Conservation (phyloP, 2,113 vertebrate species). For the Apteryx mantelli region DNA sequence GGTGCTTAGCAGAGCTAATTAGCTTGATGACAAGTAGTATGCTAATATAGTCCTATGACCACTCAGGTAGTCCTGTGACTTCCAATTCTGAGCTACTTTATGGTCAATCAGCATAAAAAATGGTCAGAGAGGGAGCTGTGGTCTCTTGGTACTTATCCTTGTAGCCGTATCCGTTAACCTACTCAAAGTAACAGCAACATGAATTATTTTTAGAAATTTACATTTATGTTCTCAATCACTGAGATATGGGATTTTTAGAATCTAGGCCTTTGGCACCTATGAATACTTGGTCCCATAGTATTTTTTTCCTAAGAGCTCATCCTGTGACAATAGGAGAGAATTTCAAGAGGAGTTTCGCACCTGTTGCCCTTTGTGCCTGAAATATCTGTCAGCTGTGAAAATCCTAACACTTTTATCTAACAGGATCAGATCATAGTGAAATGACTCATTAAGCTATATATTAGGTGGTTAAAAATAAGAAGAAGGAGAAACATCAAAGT, state of each 20-base stretch:
- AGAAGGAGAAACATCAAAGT: background rate
- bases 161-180: background rate
- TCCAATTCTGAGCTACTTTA: background rate
- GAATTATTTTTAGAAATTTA: background rate
- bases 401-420: background rate
- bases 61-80: background rate
- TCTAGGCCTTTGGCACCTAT: background rate
- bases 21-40: background rate
- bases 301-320: background rate
- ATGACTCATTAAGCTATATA: background rate
- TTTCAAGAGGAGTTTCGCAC: background rate
- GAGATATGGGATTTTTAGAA: background rate
- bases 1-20: background rate
- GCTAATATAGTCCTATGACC: background rate
- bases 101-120: slow-evolving; percentile 2
- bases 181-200: background rate
- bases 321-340: background rate
- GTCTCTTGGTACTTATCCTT: background rate
- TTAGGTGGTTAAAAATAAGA: background rate
- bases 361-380: background rate
- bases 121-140: background rate
- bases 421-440: background rate
- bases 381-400: background rate
- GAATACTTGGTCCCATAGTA: fast-evolving
- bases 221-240: background rate